Evolutionary conservation across 2,888 invertebrate genomes (phyloP).

Genomic region (Mantis religiosa): DNA sequence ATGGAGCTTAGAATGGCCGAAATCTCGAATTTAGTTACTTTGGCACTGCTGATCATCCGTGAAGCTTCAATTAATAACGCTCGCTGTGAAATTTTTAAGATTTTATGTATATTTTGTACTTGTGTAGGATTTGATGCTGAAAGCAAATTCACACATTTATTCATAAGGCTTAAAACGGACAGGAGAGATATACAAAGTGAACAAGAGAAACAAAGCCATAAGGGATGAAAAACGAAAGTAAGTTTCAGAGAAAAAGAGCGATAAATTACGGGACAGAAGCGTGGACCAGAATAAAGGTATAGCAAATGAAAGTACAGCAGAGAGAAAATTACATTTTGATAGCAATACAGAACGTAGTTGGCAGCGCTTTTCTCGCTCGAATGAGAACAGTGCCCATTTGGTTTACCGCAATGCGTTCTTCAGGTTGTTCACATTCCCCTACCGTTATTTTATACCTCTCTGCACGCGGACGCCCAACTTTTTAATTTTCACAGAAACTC

Average conservation of each 20-base stretch:
- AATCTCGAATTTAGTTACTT: too few species aligned
- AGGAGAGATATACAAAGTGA: background rate
- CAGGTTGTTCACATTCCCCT: background rate
- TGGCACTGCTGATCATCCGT: too few species aligned
- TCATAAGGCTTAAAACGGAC: too few species aligned
- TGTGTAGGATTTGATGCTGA: too few species aligned
- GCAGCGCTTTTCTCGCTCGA: background rate
- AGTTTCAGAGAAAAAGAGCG: too few species aligned
- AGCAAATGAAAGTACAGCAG: background rate
- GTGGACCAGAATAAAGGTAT: background rate
- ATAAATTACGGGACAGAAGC: background rate
- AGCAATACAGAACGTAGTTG: background rate
- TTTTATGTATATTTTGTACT: too few species aligned
- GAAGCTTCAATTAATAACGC: too few species aligned
- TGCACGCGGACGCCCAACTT: background rate
- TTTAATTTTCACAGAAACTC: background rate
- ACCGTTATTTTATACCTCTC: background rate
- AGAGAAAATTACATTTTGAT: background rate
- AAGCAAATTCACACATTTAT: too few species aligned
- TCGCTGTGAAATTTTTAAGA: too few species aligned
- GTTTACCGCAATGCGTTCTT: background rate
- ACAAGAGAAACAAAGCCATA: background rate
- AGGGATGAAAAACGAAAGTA: background rate
- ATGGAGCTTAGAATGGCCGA: too few species aligned
- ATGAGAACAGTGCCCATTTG: background rate